Conservation (phyloP, 2,113 vertebrate genomes). For the Corythoichthys haematopterus region DNA sequence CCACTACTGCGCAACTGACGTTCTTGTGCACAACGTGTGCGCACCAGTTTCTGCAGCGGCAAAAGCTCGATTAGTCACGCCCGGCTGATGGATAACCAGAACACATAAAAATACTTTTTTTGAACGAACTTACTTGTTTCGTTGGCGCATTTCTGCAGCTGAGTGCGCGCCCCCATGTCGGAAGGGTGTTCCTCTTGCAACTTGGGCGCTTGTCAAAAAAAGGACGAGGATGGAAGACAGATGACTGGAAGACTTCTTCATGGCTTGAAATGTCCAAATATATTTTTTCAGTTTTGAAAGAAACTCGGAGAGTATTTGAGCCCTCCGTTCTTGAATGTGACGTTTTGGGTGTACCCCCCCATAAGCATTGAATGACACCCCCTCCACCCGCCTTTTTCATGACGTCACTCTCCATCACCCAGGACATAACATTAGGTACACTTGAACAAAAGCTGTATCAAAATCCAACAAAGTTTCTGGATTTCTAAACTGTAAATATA, state of each 20-base stretch:
- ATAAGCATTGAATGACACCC: neutral
- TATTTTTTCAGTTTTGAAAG: neutral
- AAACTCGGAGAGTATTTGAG: neutral
- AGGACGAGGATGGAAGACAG: slow-evolving; percentile 23
- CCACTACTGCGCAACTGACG: slow-evolving; percentile 86
- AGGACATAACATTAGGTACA: neutral
- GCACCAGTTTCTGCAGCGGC: slow-evolving; percentile 85
- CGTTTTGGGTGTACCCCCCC: neutral
- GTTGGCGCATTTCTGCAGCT: slow-evolving; percentile 50
- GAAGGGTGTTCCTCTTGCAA: slow-evolving; percentile 54
- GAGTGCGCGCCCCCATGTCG: slow-evolving; percentile 56
- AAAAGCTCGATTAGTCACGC: neutral
- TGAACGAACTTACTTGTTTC: slow-evolving; percentile 67
- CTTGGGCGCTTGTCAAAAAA: slow-evolving; percentile 42
- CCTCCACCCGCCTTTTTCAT: neutral
- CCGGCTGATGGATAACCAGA: neutral
- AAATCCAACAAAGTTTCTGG: neutral
- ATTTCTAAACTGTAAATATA: neutral
- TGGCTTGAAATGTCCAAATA: slow-evolving; percentile 1
- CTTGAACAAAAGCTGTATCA: neutral
- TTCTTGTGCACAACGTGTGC: slow-evolving; percentile 90
- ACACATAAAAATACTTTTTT: too few relatives aligned
- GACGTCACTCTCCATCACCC: neutral
- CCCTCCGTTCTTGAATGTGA: neutral
- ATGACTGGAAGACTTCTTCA: slow-evolving; percentile 20